A percentile compares a stretch with the other conserved stretches of the same genome.
phyloP scores from a whole-genome alignment of 1,140 invertebrate genomes.

The Mylabris phalerata region DNA sequence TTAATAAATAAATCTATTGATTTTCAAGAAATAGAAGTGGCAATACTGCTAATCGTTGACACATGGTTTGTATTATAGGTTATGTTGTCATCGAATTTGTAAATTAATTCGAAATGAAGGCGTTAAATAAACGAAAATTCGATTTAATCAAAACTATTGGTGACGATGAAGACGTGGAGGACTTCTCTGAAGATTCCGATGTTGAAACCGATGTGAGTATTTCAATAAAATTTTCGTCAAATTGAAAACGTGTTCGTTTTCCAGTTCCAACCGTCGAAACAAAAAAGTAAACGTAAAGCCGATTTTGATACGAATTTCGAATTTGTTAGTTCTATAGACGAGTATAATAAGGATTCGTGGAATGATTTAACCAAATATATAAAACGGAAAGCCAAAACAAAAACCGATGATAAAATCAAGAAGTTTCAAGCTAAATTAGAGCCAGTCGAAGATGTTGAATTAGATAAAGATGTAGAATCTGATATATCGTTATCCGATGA shows the following conservation, averaged over 20 bases:
- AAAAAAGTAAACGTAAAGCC: conserved; percentile 50
- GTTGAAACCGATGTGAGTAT: conserved; percentile 7
- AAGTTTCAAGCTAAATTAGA: conserved; percentile 47
- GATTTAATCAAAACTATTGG: conserved; percentile 59
- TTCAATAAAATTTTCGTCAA: conserved; percentile 36
- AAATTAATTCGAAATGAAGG: no score
- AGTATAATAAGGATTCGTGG: conserved; percentile 80
- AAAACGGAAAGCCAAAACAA: conserved; percentile 66
- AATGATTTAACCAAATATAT: conserved; percentile 69
- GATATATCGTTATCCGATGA: conserved; percentile 57
- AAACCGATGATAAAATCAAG: conserved; percentile 80
- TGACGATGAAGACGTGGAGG: conserved; percentile 68
- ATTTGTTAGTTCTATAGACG: conserved; percentile 63
- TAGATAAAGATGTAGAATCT: neutral
- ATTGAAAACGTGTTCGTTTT: conserved; percentile 27
- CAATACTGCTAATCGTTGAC: no score
- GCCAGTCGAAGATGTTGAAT: conserved; percentile 42
- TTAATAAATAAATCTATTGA: no score
- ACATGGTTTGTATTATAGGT: neutral
- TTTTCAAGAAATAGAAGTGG: no score
- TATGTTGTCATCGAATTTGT: neutral
- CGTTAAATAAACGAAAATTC: no score
- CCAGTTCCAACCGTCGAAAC: conserved; percentile 72
- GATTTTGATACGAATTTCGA: conserved; percentile 64
- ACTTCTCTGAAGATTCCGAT: conserved; percentile 56